Evolutionary conservation across 92 coral and sea anemone genomes (phyloP).

Genomic region (Palythoa grandis): DNA sequence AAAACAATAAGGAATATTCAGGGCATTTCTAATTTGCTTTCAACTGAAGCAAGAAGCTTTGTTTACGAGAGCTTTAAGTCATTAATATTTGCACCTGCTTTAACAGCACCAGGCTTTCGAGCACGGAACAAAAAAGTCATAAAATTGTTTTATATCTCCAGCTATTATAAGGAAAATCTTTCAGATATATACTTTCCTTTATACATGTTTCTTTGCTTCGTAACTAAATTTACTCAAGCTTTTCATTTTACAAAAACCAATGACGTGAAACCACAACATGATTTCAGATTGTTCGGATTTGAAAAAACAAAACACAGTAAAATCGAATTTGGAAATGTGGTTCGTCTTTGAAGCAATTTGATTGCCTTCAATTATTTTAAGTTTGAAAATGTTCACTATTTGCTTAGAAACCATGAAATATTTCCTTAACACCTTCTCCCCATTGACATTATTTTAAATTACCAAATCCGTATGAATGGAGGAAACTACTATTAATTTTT

Average conservation of each 20-base stretch:
- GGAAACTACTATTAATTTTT: too few relatives aligned
- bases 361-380: not conserved
- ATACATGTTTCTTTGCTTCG: not conserved
- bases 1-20: not conserved
- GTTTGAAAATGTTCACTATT: not conserved
- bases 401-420: not conserved
- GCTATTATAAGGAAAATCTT: not conserved
- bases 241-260: not conserved
- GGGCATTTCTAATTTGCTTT: not conserved
- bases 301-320: not conserved
- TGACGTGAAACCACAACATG: not conserved
- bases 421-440: not conserved
- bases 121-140: not conserved
- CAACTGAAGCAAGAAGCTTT: not conserved
- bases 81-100: slow-evolving; percentile 16
- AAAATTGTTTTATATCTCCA: not conserved
- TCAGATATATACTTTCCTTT: not conserved
- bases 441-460: not conserved
- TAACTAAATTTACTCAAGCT: not conserved
- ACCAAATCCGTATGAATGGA: not conserved
- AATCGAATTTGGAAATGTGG: not conserved
- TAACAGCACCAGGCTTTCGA: not conserved
- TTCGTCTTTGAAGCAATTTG: slow-evolving; percentile 5
- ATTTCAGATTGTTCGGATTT: not conserved
- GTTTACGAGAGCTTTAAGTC: not conserved